Conservation (phyloP, 2,888 invertebrate species). For the Aphrophora alni region DNA sequence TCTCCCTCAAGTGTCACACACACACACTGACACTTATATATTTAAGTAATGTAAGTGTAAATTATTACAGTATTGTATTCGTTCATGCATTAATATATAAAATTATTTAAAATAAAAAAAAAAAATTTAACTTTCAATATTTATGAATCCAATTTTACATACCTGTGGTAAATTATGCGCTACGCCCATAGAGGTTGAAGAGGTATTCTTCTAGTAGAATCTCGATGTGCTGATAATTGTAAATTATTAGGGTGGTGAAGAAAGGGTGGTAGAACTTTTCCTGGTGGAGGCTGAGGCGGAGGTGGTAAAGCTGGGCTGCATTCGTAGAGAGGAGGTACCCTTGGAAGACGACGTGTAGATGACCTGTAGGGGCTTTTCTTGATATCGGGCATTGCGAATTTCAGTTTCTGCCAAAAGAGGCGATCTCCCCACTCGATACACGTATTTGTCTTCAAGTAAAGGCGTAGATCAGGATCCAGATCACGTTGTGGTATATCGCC, state of each 20-base stretch:
- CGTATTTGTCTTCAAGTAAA: conserved; percentile 89
- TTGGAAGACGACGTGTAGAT: conserved; percentile 67
- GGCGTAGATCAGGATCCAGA: conserved; percentile 87
- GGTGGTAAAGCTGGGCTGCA: conserved; percentile 55
- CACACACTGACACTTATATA: too few relatives aligned
- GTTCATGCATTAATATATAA: too few relatives aligned
- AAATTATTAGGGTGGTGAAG: conserved; percentile 56
- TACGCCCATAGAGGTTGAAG: conserved; percentile 81
- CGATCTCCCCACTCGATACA: conserved; percentile 94
- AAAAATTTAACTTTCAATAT: too few relatives aligned
- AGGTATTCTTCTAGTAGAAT: conserved; percentile 52
- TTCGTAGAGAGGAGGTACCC: conserved; percentile 62
- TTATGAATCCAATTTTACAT: too few relatives aligned
- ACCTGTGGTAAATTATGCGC: conserved; percentile 74
- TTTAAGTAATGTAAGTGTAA: too few relatives aligned
- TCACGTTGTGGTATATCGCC: conserved; percentile 89
- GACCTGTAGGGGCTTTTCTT: conserved; percentile 66
- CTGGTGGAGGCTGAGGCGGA: conserved; percentile 53
- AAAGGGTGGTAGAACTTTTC: conserved; percentile 53
- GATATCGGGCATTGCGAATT: conserved; percentile 87
- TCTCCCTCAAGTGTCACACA: too few relatives aligned
- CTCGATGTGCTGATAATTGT: conserved; percentile 38
- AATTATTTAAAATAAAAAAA: too few relatives aligned
- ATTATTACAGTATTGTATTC: too few relatives aligned
- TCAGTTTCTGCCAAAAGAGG: conserved; percentile 95